A percentile compares a stretch with the other conserved stretches of the same genome.
Evolutionary conservation across 1,140 invertebrate genomes (phyloP).

Genomic region (Drosophila saltans): DNA sequence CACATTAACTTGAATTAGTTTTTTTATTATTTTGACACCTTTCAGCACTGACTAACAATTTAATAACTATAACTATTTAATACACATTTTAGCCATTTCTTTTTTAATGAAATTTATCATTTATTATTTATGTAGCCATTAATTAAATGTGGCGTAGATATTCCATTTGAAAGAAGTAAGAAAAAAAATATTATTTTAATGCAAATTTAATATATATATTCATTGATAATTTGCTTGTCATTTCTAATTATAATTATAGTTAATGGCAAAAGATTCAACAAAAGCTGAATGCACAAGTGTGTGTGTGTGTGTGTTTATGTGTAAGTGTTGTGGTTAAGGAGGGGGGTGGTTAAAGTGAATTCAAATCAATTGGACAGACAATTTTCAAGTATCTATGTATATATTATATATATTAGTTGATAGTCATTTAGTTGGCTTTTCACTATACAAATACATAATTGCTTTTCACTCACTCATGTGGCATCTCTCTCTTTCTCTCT

Average conservation of each 20-base stretch:
- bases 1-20: no score
- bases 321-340: not conserved
- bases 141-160: no score
- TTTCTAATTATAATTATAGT: slow-evolving; percentile 70
- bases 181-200: slow-evolving; percentile 32
- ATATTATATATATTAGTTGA: not conserved
- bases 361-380: not conserved
- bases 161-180: no score
- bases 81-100: no score
- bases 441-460: not conserved
- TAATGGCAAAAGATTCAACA: slow-evolving; percentile 48
- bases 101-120: no score
- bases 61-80: no score
- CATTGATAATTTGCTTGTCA: slow-evolving; percentile 52
- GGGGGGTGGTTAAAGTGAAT: not conserved
- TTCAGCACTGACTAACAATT: no score
- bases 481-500: not conserved
- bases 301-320: not conserved
- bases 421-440: not conserved
- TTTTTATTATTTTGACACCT: no score
- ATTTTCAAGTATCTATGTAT: not conserved
- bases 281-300: not conserved
- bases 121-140: no score
- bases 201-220: slow-evolving; percentile 60
- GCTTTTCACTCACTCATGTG: not conserved